Evolutionary conservation across 2,797 vertebrate genomes (phyloP), one percentile per base, ranked within the genome.

Genomic region (Megalops cyprinoides): DNA sequence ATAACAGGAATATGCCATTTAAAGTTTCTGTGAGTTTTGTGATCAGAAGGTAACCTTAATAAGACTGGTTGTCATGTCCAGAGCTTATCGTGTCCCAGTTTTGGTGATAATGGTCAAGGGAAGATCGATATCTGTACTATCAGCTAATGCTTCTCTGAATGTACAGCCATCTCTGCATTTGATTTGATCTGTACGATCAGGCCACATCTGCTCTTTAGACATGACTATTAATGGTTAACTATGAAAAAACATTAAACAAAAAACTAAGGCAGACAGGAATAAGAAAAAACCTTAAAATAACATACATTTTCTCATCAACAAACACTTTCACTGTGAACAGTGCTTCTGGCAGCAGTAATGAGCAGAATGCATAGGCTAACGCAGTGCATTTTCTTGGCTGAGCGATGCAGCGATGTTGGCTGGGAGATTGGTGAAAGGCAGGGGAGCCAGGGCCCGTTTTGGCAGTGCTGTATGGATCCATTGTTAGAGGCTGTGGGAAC

Each of bases 401-500:
- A 23, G 73, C 49, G 55, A 31, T 14, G 42, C 28, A 23, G 25
- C 18, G 73, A 44, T 34, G 42, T 28, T 53, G 28, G 42, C 69
- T 49, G n/a, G 25, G 25, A 3, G 42, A 23, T 42, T 58, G 56
- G 42, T 23, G 37, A 31, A 46, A 62, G 42, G 69, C 34, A 74
- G 28, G 23, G 31, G 56, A 25, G 79, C 73, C 73, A 49, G 56
- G 58, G 31, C 58, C 49, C 48, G 31, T 31, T 39, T 42, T 79
- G 71, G 58, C 82, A 65, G 51, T 4, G 69, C 14, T 79, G 56
- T 67, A 39, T 76, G 69, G 44, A 34, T 42, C 58, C 77, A 48
- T 82, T 82, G 81, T 79, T 69, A 46, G 12, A 48, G 46, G 49
- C 77, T 65, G 81, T 82, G 77, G 65, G 77, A 84, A 82, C 74